A percentile compares a stretch with the other conserved stretches of the same genome.
Conservation (phyloP, 35 echinoderm and acorn worm species). For the Lytechinus pictus region DNA sequence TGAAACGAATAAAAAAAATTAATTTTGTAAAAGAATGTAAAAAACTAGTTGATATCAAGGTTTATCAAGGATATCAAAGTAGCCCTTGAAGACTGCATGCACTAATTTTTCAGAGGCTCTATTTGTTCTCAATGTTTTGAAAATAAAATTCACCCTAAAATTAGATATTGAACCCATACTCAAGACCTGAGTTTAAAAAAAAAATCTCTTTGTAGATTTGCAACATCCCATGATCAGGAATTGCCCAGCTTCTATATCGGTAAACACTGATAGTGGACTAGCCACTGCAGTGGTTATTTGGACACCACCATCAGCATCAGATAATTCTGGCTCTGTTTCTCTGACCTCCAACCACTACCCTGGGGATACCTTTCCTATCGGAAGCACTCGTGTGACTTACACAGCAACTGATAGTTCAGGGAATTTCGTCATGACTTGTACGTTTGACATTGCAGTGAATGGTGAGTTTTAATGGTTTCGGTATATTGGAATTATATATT, state of each 20-base stretch:
- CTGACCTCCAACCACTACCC: background rate
- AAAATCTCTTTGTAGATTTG: no score
- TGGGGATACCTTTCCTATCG: background rate
- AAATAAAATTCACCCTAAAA: background rate
- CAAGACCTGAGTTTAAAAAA: no score
- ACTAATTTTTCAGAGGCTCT: background rate
- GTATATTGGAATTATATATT: no score
- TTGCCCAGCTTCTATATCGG: no score
- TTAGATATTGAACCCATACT: no score
- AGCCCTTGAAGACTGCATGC: background rate
- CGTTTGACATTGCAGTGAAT: background rate
- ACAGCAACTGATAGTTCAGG: conserved; percentile 8
- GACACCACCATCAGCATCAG: background rate
- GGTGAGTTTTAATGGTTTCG: background rate
- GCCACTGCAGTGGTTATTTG: background rate
- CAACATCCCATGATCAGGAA: no score
- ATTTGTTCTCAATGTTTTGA: background rate
- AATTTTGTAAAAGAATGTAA: background rate
- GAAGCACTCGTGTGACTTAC: background rate
- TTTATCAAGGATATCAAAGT: no score
- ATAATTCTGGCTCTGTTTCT: conserved; percentile 25
- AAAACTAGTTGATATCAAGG: background rate
- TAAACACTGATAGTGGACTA: no score
- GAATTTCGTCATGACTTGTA: background rate
- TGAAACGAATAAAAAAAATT: background rate